Evolutionary conservation across 2,797 vertebrate genomes (phyloP), one percentile per base, ranked within the genome.

Genomic region (Enteromius afrohamiltoni): DNA sequence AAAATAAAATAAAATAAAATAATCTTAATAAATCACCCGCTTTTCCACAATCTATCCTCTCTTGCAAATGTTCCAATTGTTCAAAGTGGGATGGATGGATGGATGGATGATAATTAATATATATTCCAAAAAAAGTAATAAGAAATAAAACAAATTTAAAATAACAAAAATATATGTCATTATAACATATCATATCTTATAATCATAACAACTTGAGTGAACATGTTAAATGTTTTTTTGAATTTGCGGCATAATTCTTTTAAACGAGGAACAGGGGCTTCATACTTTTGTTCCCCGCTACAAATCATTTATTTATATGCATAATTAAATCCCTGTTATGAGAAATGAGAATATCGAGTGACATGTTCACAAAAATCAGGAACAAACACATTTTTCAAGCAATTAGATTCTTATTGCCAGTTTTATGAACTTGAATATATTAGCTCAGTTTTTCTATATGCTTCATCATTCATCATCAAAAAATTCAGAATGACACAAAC

Each of bases 401-500:
- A 83, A 78, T 78, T 83, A 47, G 14, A 78, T 49, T 70, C 21
- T 45, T 60, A 49, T n/a, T 70, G 53, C 51, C 75, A 47, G 64
- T 70, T 83, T 83, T 70, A 77, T 70, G 53, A 77, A 70, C 73
- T 62, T 42, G 29, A 70, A 83, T 78, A 78, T 70, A 83, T 77
- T 70, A 70, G 53, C 51, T 78, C 13, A 3, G 31, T 42, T 76
- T 51, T 76, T 53, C 37, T 77, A 77, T 55, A 77, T 78, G 53
- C 64, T 62, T 60, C 19, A 83, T 78, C 82, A 83, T 83, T 83
- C 53, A 83, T 77, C 40, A 62, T 83, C 74, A 83, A 78, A 77
- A 60, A 77, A 77, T 58, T 65, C 21, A 40, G 9, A 83, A 77
- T 77, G 81, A 77, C 81, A 83, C 13, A 76, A 83, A 83, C 81